Base-by-base conservation (phyloP, 2,797 vertebrate species). In the Vireo griseus region DNA sequence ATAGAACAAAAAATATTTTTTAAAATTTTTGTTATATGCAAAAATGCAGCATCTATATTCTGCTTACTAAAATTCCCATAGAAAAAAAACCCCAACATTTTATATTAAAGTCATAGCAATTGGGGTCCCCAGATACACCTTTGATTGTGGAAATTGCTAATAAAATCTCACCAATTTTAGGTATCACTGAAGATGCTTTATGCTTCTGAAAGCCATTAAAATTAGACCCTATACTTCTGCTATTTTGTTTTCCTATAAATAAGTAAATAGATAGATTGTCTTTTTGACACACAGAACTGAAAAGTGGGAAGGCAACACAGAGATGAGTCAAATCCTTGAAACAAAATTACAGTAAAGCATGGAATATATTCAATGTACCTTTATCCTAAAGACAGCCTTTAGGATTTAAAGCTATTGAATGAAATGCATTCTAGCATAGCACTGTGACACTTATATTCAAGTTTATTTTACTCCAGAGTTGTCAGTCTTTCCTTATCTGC, bases 21-120 rank as follows among this genome's bases (percentile, higher is more conserved):
- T 7, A 6, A 11, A 37, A 11, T 20, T 37, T 28, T 11, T 55
- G 2, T 45, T 42, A 39, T 3, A 71, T 1, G 1, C n/a, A n/a
- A 85, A 47, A 42, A 51, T 2, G 3, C 29, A 78, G 12, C 26
- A 65, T n/a, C 17, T 52, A 40, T 9, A 45, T 33, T 71, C 17
- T 51, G 26, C 13, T 48, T 80, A 50, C 47, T 47, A 2, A 5
- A 80, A 45, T 50, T 62, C 3, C 21, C 31, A 19, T 5, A 18
- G 24, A 44, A 19, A 71, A 59, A 39, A 29, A 74, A 35, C 61
- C 11, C 6, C 7, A 20, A 66, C 13, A 18, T 15, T 9, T 65
- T 35, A 62, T 18, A 1, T 51, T 68, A 51, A 77, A 83, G 9
- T 26, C 16, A 10, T 16, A 71, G 44, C 6, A 73, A 59, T 28